Evolutionary conservation across 2,113 vertebrate species (phyloP).

Genomic region (Lathamus discolor): DNA sequence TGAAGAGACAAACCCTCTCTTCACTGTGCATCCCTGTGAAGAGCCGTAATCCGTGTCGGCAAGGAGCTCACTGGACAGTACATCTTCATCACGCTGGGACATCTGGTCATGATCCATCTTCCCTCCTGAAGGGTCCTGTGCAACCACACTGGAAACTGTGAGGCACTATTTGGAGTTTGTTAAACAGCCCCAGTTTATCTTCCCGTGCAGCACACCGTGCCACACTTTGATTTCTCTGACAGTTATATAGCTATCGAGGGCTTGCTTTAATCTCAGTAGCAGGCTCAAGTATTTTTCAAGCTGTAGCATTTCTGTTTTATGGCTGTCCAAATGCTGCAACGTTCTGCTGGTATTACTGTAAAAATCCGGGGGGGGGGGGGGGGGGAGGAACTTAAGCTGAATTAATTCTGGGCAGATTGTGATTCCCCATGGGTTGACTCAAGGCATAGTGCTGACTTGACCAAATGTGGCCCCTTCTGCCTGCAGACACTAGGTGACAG

Average conservation of each 20-base stretch:
- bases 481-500: neutral
- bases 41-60: neutral
- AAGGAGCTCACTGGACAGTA: neutral
- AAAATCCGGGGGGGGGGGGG: neutral
- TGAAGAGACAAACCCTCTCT: neutral
- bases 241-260: neutral
- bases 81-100: neutral
- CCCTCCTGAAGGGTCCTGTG: slow-evolving; percentile 5
- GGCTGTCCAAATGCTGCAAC: neutral
- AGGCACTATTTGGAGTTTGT: neutral
- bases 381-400: neutral
- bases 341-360: neutral
- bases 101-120: slow-evolving; percentile 1
- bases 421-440: neutral
- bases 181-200: neutral
- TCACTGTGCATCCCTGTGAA: neutral
- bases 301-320: slow-evolving; percentile 6
- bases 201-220: neutral
- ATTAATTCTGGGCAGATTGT: neutral
- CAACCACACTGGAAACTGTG: neutral
- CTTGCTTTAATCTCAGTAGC: slow-evolving; percentile 47
- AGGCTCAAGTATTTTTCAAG: slow-evolving; percentile 41
- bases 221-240: slow-evolving; percentile 11
- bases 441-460: neutral
- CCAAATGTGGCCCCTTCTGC: neutral